Base-by-base conservation (phyloP, 2,888 invertebrate species). In the Hirtodrosophila histrioides region DNA sequence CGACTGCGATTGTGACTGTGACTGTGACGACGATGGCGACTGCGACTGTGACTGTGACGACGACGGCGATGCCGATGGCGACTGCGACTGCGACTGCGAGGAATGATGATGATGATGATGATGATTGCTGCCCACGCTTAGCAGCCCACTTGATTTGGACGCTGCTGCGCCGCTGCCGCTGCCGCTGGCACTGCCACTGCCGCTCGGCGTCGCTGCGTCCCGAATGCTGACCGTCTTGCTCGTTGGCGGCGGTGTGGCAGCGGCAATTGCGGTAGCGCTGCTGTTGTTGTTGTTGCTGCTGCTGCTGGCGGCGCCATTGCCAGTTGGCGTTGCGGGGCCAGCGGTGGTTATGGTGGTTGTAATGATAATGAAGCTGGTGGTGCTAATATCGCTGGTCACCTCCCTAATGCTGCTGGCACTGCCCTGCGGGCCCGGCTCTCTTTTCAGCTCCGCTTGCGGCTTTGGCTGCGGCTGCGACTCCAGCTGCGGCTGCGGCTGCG, bases 61-160 rank as follows among this genome's bases (percentile, higher is more conserved):
- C 17, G 56, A 63, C 40, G 50, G 60, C n/a, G 55, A 57, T 46
- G 51, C 9, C 46, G 50, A 43, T 2, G 35, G 39, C 7, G 63
- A 67, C n/a, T 53, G 63, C 46, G 50, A 43, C 2, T 29, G 39
- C 7, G 63, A 67, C n/a, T 53, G 63, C 35, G 69, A 57, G 27
- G 55, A 62, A 46, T 71, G 79, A 48, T 75, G 76, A 46, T 85
- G 85, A 50, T 66, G 79, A 33, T 74, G 78, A 29, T 76, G 75
- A 50, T 77, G 81, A 27, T 27, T 81, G 49, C 72, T 85, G 58
- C 66, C 68, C 23, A 86, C 86, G 35, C 67, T 83, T n/a, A 86
- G 60, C 55, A 86, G 53, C 0, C 56, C 75, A 61, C 65, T 73
- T 11, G 79, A 73, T 27, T 70, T 78, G 44, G 57, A 6, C 6